Conservation (phyloP, 2,888 invertebrate genomes). For the Mimachlamys varia region DNA sequence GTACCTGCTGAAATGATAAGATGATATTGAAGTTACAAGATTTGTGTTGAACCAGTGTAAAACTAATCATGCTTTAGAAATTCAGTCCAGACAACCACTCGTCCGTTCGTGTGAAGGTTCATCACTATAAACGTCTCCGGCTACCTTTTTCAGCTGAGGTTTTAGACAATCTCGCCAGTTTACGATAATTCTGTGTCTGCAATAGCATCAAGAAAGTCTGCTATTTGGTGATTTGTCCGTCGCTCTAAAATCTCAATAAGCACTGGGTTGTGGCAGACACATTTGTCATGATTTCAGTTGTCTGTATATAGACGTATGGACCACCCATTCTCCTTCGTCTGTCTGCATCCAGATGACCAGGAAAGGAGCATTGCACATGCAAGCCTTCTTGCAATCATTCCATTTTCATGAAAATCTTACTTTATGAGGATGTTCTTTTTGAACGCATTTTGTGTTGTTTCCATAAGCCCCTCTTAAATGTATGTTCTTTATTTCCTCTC, state of each 20-base stretch:
- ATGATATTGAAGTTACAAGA: not conserved
- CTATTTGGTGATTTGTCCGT: slow-evolving; percentile 3
- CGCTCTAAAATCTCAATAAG: not conserved
- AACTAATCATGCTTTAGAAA: slow-evolving; percentile 31
- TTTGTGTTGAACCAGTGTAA: not conserved
- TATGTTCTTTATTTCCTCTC: too few species aligned
- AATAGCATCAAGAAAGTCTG: slow-evolving; percentile 22
- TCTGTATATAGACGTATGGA: not conserved
- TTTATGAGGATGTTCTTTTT: too few species aligned
- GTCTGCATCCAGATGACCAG: not conserved
- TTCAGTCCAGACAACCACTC: not conserved
- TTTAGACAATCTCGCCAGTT: slow-evolving; percentile 24
- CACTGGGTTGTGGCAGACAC: not conserved
- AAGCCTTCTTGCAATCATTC: too few species aligned
- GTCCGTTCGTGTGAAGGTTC: not conserved
- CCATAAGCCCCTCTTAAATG: too few species aligned
- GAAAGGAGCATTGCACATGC: not conserved
- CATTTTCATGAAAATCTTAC: too few species aligned
- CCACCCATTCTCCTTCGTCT: not conserved
- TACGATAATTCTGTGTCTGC: not conserved
- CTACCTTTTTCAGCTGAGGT: not conserved
- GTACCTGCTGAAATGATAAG: not conserved
- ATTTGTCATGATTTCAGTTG: not conserved
- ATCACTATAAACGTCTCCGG: slow-evolving; percentile 10
- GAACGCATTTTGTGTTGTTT: too few species aligned